Evolutionary conservation across 2,797 vertebrate genomes (phyloP).

Genomic region (Hippopotamyrus pictus): DNA sequence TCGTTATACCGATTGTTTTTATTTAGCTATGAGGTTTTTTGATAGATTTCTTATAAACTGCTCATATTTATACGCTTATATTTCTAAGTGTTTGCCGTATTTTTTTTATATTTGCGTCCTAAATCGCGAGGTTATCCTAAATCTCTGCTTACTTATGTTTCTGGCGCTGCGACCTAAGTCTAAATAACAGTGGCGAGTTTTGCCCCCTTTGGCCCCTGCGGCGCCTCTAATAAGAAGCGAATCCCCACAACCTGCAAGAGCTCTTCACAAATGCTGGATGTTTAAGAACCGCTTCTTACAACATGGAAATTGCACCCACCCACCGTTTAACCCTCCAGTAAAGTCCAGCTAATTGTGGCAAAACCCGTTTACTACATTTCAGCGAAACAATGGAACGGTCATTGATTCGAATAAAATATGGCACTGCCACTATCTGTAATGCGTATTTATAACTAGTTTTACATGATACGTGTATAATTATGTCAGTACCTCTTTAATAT

Average conservation of each 20-base stretch:
- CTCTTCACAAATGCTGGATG: neutral
- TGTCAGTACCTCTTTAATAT: neutral
- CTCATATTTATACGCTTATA: neutral
- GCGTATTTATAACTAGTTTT: neutral
- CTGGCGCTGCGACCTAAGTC: neutral
- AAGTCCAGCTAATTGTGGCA: conserved; percentile 5
- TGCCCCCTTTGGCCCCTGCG: neutral
- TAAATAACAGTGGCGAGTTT: conserved; percentile 10
- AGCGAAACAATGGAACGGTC: neutral
- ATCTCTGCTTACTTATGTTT: neutral
- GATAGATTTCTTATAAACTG: neutral
- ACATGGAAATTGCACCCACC: neutral
- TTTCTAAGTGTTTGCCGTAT: neutral
- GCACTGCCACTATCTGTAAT: neutral
- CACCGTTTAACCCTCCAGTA: conserved; percentile 6
- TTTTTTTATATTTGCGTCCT: neutral
- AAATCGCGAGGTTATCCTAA: neutral
- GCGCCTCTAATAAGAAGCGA: neutral
- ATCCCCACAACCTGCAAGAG: neutral
- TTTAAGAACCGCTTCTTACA: neutral
- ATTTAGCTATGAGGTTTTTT: neutral
- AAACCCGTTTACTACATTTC: neutral
- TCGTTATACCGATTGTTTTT: neutral
- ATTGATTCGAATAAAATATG: conserved; percentile 2
- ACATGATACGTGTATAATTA: neutral